Evolutionary conservation across 2,888 invertebrate species (phyloP).

Genomic region (Oligia strigilis): DNA sequence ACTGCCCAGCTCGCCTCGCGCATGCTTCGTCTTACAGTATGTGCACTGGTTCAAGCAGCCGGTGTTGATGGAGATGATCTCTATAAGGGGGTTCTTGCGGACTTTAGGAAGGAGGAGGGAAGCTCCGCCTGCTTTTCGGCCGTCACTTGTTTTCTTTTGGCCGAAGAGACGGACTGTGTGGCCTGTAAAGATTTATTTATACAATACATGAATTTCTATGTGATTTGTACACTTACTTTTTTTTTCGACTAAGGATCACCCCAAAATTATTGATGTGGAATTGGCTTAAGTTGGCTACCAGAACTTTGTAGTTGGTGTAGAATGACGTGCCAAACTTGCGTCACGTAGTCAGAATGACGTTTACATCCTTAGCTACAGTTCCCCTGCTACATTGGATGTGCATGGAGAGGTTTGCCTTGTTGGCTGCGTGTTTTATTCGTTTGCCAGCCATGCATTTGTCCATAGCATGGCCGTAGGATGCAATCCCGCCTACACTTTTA

Average conservation of each 20-base stretch:
- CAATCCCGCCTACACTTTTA: background rate
- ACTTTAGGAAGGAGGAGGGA: constrained; percentile 97
- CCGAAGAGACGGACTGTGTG: constrained; percentile 94
- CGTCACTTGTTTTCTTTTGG: constrained; percentile 95
- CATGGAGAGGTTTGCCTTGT: background rate
- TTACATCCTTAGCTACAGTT: background rate
- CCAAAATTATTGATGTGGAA: background rate
- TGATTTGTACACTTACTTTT: background rate
- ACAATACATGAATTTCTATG: background rate
- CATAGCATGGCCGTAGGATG: background rate
- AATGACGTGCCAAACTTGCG: too few species aligned
- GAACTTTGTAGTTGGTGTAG: background rate
- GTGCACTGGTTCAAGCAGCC: constrained; percentile 99
- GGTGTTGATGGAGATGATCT: constrained; percentile 99
- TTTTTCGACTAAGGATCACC: background rate
- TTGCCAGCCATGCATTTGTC: background rate
- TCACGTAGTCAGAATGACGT: background rate
- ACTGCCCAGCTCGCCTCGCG: constrained; percentile 98
- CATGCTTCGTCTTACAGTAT: constrained; percentile 99
- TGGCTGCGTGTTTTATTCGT: background rate
- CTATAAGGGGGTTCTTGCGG: constrained; percentile 98
- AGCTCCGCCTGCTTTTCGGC: constrained; percentile 96
- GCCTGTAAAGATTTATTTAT: constrained; percentile 80
- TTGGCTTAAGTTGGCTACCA: background rate
- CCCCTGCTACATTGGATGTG: background rate